Conservation (phyloP, 1,140 invertebrate genomes). For the Lethrus apterus region DNA sequence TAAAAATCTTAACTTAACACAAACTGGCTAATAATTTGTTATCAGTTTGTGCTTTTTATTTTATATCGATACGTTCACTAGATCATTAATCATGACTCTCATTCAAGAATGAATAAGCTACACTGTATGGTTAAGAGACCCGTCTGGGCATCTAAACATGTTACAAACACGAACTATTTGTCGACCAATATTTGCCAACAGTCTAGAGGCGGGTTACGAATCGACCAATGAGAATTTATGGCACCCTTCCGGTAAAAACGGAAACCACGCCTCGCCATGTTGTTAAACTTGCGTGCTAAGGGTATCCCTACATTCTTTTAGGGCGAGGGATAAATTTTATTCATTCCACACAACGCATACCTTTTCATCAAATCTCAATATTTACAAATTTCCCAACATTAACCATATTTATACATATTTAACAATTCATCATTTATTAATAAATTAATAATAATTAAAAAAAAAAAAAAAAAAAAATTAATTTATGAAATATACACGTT, state of each 20-base stretch:
- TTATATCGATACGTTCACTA: slow-evolving; percentile 12
- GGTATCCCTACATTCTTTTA: slow-evolving; percentile 22
- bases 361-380: slow-evolving; percentile 1
- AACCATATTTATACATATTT: too few species aligned
- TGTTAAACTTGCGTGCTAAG: slow-evolving; percentile 30
- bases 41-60: slow-evolving; percentile 23
- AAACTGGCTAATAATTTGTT: slow-evolving; percentile 28
- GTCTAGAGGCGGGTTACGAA: slow-evolving; percentile 28
- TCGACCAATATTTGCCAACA: slow-evolving; percentile 44
- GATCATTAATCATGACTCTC: slow-evolving; percentile 31
- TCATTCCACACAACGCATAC: background rate
- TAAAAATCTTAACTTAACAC: slow-evolving; percentile 9
- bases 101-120: slow-evolving; percentile 32
- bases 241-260: slow-evolving; percentile 31
- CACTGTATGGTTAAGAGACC: slow-evolving; percentile 34
- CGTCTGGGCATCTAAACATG: slow-evolving; percentile 41
- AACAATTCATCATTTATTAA: too few species aligned
- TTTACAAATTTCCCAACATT: background rate
- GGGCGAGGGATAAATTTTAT: slow-evolving; percentile 15
- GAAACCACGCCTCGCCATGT: slow-evolving; percentile 39
- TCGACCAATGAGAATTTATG: slow-evolving; percentile 28
- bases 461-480: too few species aligned
- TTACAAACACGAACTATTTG: slow-evolving; percentile 43
- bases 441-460: too few species aligned
- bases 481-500: too few species aligned